Percentiles rank a stretch among this genome's conserved stretches.
Conservation (phyloP, 1,140 invertebrate species). For the Proctacanthus coquilletti region DNA sequence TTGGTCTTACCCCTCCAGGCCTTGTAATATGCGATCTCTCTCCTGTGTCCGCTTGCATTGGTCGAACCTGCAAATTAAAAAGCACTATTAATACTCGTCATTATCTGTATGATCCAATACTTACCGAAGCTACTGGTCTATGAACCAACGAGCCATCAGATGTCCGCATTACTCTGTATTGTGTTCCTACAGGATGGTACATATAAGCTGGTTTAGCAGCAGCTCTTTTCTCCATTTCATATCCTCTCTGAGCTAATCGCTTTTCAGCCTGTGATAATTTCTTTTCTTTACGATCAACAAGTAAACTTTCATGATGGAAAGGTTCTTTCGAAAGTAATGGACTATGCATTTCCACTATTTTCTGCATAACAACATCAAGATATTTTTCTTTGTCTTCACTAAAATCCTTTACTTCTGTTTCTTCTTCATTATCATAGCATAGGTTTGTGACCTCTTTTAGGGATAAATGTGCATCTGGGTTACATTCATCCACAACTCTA, state of each 20-base stretch:
- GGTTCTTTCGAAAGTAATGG: constrained; percentile 71
- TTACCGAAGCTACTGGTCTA: constrained; percentile 38
- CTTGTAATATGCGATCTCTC: constrained; percentile 19
- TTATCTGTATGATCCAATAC: constrained; percentile 16
- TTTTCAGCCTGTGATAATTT: constrained; percentile 92
- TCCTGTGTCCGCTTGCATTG: constrained; percentile 31
- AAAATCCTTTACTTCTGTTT: constrained; percentile 56
- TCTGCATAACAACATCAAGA: constrained; percentile 65
- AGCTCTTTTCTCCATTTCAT: constrained; percentile 86
- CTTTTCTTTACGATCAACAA: constrained; percentile 91
- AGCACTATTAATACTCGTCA: background rate
- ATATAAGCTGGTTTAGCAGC: constrained; percentile 37
- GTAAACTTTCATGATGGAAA: constrained; percentile 91
- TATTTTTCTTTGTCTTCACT: constrained; percentile 54
- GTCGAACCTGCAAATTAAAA: constrained; percentile 12
- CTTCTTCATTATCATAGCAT: constrained; percentile 84
- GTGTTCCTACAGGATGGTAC: constrained; percentile 15
- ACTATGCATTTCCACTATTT: constrained; percentile 47
- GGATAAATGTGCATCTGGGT: constrained; percentile 89
- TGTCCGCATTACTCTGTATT: constrained; percentile 38
- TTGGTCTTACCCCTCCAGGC: constrained; percentile 27
- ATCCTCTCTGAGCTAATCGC: constrained; percentile 77
- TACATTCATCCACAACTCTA: constrained; percentile 93
- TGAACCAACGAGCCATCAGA: constrained; percentile 39
- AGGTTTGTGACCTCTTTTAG: constrained; percentile 90